Conservation (phyloP, 2,797 vertebrate genomes). For the Luscinia luscinia region DNA sequence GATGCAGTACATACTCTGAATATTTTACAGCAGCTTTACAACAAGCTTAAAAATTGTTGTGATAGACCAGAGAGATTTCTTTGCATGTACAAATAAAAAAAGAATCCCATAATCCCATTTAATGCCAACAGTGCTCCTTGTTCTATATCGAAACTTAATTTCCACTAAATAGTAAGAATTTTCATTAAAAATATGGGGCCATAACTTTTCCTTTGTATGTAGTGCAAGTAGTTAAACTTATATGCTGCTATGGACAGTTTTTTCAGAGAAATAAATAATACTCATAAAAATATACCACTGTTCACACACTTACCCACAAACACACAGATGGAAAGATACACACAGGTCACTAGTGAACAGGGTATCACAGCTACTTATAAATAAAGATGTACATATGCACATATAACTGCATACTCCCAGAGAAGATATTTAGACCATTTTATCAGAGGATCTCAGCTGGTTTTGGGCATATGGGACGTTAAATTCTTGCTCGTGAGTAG, state of each 20-base stretch:
- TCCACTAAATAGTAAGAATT: background rate
- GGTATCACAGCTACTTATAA: background rate
- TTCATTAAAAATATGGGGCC: background rate
- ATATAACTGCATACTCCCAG: background rate
- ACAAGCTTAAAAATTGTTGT: background rate
- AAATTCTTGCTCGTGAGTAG: background rate
- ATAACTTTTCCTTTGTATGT: background rate
- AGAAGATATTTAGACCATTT: background rate
- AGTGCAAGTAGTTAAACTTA: background rate
- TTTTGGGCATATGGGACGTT: background rate
- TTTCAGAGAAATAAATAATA: background rate
- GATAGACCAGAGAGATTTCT: background rate
- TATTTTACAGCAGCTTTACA: background rate
- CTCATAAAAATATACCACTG: background rate
- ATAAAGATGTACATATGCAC: rapidly evolving
- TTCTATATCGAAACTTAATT: background rate
- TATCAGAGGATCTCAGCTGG: background rate
- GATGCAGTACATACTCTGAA: background rate
- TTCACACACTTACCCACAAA: background rate
- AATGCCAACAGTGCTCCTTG: background rate
- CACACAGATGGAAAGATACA: background rate
- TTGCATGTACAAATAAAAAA: background rate
- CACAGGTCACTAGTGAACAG: background rate
- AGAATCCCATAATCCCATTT: background rate
- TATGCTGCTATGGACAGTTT: background rate